A percentile compares a stretch with the other conserved stretches of the same genome.
Evolutionary conservation across 2,113 vertebrate species (phyloP).

Genomic region (Engystomops pustulosus): DNA sequence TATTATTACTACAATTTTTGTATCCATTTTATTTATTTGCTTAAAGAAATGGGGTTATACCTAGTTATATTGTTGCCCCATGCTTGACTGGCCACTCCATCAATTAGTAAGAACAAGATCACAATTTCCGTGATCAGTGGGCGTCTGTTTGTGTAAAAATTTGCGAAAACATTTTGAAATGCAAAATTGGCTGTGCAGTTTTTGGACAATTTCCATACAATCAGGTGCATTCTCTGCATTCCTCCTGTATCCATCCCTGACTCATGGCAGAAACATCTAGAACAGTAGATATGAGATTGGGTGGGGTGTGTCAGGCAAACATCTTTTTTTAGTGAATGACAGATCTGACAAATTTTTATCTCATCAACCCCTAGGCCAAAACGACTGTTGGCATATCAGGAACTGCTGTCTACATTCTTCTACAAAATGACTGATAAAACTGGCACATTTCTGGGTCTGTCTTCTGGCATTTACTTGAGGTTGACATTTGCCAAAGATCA

Average conservation of each 20-base stretch:
- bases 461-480: background rate
- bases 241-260: background rate
- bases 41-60: no score
- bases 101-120: no score
- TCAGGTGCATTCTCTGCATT: background rate
- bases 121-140: no score
- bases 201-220: background rate
- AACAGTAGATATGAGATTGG: background rate
- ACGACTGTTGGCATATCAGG: background rate
- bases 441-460: background rate
- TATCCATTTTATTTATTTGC: no score
- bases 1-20: no score
- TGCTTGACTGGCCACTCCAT: no score
- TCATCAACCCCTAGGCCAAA: background rate
- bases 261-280: background rate
- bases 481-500: background rate
- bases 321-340: background rate
- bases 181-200: background rate
- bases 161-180: background rate
- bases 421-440: conserved; percentile 6
- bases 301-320: background rate
- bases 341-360: conserved; percentile 20
- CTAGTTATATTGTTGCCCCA: no score
- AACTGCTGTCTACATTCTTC: conserved; percentile 16
- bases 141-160: no score